phyloP scores from a whole-genome alignment of 2,888 invertebrate genomes.

The Apamea monoglypha region DNA sequence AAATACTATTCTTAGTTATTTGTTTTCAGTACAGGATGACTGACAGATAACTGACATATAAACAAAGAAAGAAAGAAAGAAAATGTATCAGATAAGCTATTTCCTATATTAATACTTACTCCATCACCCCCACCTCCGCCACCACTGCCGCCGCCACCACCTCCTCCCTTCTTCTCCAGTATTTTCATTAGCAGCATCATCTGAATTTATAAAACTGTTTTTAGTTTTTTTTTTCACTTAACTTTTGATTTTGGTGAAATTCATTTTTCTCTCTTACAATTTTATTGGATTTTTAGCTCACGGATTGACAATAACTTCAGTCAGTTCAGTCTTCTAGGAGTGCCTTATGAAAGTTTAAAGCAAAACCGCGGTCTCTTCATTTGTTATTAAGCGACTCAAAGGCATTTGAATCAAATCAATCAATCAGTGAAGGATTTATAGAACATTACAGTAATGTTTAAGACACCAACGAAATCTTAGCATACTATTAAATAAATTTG shows the following conservation, averaged over 20 bases:
- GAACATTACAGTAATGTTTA: neutral
- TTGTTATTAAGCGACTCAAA: neutral
- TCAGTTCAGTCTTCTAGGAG: too few species aligned
- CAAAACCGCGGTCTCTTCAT: neutral
- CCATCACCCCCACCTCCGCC: constrained; percentile 77
- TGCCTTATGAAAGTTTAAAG: neutral
- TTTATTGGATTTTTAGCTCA: neutral
- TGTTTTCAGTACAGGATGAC: too few species aligned
- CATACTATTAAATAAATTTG: too few species aligned
- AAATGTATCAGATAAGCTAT: neutral
- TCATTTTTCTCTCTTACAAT: neutral
- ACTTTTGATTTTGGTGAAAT: neutral
- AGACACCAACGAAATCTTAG: neutral
- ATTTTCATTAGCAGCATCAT: constrained; percentile 87
- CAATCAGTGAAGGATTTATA: neutral
- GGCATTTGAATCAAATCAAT: neutral
- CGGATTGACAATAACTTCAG: neutral
- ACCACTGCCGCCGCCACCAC: constrained; percentile 74
- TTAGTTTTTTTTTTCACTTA: too few species aligned
- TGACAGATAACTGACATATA: neutral
- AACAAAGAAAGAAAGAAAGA: too few species aligned
- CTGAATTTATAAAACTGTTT: constrained; percentile 67
- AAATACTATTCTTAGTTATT: neutral
- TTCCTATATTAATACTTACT: constrained; percentile 67
- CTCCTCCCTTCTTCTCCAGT: constrained; percentile 84